Evolutionary conservation across 2,113 vertebrate species (phyloP).

Genomic region (Hyla sarda): DNA sequence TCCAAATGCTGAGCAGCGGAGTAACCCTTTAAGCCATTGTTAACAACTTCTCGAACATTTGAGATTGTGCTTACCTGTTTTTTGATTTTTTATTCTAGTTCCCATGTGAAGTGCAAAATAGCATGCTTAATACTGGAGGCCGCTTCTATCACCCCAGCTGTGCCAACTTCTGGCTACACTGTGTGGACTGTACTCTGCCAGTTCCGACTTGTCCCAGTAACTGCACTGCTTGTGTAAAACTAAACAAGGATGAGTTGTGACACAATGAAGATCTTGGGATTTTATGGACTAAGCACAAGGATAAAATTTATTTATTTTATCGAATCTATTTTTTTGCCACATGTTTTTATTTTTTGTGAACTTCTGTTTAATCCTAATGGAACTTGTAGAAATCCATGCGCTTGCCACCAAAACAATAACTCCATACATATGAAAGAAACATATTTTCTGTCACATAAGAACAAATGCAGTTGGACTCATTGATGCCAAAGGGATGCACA

Average conservation of each 20-base stretch:
- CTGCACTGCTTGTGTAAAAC: constrained; percentile 21
- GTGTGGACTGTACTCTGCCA: constrained; percentile 59
- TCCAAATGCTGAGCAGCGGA: no score
- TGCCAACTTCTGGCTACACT: constrained; percentile 65
- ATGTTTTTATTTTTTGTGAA: no score
- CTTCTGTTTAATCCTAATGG: no score
- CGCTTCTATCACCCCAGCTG: constrained; percentile 55
- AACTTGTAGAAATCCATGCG: no score
- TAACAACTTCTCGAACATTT: no score
- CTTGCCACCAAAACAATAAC: no score
- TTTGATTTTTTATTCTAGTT: neutral
- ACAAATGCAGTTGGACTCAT: no score
- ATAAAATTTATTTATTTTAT: neutral
- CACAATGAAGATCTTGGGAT: neutral
- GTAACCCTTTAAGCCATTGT: no score
- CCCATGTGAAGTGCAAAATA: neutral
- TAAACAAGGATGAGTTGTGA: neutral
- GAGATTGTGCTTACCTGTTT: neutral
- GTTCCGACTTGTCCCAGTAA: constrained; percentile 8
- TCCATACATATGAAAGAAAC: no score
- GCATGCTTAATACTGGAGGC: constrained; percentile 18
- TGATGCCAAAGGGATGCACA: no score
- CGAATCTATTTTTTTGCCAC: neutral
- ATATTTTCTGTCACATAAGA: no score
- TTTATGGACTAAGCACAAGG: neutral